These are phyloP conservation scores for Phataginus tetradactyla DNA, from an alignment of 2,797 vertebrate genomes.

Conservation along the genomic window DNA sequence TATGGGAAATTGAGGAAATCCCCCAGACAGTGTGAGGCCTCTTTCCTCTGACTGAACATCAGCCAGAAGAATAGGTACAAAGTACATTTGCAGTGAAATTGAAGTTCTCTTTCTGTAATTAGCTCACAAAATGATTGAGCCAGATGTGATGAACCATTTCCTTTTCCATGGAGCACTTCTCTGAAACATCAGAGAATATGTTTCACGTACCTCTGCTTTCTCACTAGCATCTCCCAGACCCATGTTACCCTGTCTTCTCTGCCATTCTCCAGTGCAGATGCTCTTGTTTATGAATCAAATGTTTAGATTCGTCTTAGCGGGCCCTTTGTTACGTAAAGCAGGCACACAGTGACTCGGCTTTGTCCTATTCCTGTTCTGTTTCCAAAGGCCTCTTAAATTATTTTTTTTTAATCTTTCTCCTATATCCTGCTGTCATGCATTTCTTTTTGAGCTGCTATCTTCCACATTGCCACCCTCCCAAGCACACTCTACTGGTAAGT, in stretches of 20 bases:
- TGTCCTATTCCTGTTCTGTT: background rate
- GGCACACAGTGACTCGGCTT: background rate
- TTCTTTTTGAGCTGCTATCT: background rate
- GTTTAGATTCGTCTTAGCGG: background rate
- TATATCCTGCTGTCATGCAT: background rate
- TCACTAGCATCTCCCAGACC: background rate
- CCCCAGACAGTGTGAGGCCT: background rate
- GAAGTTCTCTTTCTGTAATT: conserved; percentile 13
- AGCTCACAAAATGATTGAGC: background rate
- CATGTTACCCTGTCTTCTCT: background rate
- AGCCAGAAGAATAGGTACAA: background rate
- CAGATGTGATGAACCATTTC: background rate
- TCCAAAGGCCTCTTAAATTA: background rate
- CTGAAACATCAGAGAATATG: background rate
- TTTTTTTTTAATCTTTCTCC: background rate
- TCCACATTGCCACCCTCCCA: background rate
- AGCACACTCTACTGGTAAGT: background rate
- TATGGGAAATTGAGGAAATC: background rate
- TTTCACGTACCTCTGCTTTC: background rate
- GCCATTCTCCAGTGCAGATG: background rate
- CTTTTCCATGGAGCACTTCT: background rate
- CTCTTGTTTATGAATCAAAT: background rate
- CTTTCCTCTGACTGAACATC: conserved; percentile 15
- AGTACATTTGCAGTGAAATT: background rate
- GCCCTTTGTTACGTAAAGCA: conserved; percentile 13